Percentiles rank a stretch among this genome's conserved stretches.
Conservation (phyloP, 92 coral and sea anemone genomes). For the Zoanthus solanderi region DNA sequence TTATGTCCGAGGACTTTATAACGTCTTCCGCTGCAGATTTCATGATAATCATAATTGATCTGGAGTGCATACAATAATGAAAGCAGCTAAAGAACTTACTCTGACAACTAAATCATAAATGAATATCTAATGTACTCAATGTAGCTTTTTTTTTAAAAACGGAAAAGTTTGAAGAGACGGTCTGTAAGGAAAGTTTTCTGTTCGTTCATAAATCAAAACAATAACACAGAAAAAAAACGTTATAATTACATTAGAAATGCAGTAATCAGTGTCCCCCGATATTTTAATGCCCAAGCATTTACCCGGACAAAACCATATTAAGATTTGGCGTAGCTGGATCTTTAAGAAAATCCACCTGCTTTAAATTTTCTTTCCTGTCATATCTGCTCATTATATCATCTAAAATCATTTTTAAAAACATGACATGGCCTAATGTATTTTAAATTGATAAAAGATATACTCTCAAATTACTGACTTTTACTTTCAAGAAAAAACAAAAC, state of each 20-base stretch:
- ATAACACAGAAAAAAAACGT: too few relatives aligned
- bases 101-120: too few relatives aligned
- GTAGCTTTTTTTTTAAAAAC: too few relatives aligned
- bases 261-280: neutral
- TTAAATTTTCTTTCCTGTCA: neutral
- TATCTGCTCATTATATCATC: neutral
- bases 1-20: neutral
- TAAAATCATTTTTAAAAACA: neutral
- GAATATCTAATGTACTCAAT: too few relatives aligned
- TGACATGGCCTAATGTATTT: neutral
- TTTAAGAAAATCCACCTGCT: neutral
- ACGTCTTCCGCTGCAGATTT: too few relatives aligned
- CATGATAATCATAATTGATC: too few relatives aligned
- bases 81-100: too few relatives aligned
- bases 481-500: neutral
- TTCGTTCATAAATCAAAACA: too few relatives aligned
- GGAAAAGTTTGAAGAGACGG: too few relatives aligned
- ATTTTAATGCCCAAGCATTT: neutral
- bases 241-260: neutral
- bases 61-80: too few relatives aligned
- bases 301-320: neutral
- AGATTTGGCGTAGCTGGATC: neutral
- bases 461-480: slow-evolving; percentile 1
- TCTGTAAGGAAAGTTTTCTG: too few relatives aligned
- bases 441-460: neutral